phyloP scores from a whole-genome alignment of 2,113 vertebrate genomes.

The Zosterops pallidus region DNA sequence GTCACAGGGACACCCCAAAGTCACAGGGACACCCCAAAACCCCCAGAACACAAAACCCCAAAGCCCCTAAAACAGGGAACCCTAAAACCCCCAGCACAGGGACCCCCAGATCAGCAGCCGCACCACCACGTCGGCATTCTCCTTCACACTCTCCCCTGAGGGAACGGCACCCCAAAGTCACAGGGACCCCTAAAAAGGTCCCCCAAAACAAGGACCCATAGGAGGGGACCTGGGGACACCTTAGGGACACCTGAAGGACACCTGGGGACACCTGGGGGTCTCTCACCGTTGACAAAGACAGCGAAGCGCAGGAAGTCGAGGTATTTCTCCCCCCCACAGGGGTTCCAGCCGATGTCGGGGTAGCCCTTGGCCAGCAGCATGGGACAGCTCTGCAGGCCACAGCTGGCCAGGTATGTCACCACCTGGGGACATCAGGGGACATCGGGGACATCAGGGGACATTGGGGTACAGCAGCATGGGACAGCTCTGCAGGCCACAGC shows the following conservation, averaged over 20 bases:
- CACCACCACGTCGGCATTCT: too few species aligned
- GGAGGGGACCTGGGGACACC: neutral
- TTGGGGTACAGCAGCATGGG: neutral
- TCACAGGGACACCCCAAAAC: neutral
- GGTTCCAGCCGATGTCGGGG: conserved; percentile 3
- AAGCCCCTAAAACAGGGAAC: too few species aligned
- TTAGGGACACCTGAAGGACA: neutral
- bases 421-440: neutral
- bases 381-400: neutral
- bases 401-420: neutral
- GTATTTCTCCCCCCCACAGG: neutral
- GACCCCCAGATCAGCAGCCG: too few species aligned
- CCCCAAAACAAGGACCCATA: neutral
- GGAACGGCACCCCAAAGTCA: neutral
- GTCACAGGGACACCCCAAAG: neutral
- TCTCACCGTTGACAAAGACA: neutral
- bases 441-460: neutral
- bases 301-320: neutral
- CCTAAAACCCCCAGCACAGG: neutral
- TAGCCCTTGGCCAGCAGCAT: neutral
- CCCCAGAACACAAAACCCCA: neutral
- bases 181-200: neutral
- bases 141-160: neutral
- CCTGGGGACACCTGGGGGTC: neutral
- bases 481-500: neutral